Evolutionary conservation across 2,888 invertebrate species (phyloP).

Genomic region (Omphaloscelis lunosa): DNA sequence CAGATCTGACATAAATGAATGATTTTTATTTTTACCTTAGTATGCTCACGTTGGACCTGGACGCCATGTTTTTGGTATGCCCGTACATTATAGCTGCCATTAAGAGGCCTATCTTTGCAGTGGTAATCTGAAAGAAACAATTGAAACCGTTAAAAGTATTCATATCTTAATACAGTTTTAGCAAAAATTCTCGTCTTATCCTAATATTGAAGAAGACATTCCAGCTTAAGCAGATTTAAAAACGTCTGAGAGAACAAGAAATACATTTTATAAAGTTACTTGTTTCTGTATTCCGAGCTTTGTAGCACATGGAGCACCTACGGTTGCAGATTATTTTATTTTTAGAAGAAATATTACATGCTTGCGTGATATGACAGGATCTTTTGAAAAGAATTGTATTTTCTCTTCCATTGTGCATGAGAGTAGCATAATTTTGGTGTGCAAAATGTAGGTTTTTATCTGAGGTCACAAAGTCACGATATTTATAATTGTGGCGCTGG

Average conservation of each 20-base stretch:
- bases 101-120: background rate
- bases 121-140: background rate
- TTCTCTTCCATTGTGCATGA: slow-evolving; percentile 8
- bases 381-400: slow-evolving; percentile 3
- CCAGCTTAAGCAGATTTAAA: slow-evolving; percentile 18
- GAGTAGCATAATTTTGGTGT: background rate
- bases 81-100: background rate
- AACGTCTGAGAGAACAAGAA: slow-evolving; percentile 27
- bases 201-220: background rate
- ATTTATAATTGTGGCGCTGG: background rate
- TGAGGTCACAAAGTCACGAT: background rate
- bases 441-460: background rate
- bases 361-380: slow-evolving; percentile 36
- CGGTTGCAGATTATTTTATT: slow-evolving; percentile 46
- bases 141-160: background rate
- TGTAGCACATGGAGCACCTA: slow-evolving; percentile 35
- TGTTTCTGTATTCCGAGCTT: slow-evolving; percentile 47
- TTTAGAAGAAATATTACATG: slow-evolving; percentile 46
- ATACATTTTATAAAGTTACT: slow-evolving; percentile 51
- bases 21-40: background rate
- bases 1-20: slow-evolving; percentile 4
- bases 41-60: background rate
- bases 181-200: background rate
- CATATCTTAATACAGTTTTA: background rate
- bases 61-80: background rate